phyloP scores from a whole-genome alignment of 1,140 invertebrate species.

The Aleiodes sp. region DNA sequence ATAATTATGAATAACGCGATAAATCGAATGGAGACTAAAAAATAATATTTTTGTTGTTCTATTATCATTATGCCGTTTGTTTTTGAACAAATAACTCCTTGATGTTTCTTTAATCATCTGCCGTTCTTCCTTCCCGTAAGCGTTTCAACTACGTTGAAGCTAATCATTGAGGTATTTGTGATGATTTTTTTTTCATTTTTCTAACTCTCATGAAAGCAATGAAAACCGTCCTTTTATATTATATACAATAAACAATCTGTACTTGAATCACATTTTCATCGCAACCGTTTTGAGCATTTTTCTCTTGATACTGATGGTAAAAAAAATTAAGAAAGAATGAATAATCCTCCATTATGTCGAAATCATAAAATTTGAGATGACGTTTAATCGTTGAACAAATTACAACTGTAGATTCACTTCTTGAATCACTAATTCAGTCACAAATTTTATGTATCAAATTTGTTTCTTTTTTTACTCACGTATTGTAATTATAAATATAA shows the following conservation, averaged over 20 bases:
- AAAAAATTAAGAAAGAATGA: not conserved
- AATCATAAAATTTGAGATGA: not conserved
- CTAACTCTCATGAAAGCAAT: not conserved
- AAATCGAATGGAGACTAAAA: not conserved
- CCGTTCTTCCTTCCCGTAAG: too few species aligned
- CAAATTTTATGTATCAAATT: not conserved
- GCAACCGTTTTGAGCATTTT: not conserved
- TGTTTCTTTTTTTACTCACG: not conserved
- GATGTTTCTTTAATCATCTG: not conserved
- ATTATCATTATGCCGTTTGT: not conserved
- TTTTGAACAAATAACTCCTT: not conserved
- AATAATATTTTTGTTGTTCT: not conserved
- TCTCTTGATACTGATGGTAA: not conserved
- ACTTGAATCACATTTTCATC: not conserved
- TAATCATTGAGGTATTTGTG: not conserved
- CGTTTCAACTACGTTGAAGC: too few species aligned
- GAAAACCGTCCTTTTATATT: not conserved
- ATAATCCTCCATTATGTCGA: not conserved
- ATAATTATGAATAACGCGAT: constrained; percentile 1
- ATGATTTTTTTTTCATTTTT: not conserved
- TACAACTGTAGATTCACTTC: not conserved
- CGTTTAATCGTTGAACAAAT: not conserved
- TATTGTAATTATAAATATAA: not conserved
- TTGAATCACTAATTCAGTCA: not conserved
- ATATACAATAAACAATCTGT: constrained; percentile 14